Percentiles rank a stretch among this genome's conserved stretches.
phyloP scores from a whole-genome alignment of 2,113 vertebrate species.

The Varanus salvator region DNA sequence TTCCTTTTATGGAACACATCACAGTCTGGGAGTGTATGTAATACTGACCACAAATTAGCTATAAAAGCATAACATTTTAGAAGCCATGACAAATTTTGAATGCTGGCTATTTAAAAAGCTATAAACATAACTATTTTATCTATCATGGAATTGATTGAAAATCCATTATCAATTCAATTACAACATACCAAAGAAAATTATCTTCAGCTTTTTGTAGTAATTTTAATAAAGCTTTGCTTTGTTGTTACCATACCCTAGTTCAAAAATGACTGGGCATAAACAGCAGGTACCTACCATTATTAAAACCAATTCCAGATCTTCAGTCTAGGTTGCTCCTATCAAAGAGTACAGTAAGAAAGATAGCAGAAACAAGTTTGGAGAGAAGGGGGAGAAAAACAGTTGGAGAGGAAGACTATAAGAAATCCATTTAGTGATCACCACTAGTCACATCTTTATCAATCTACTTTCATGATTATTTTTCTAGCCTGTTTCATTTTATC shows the following conservation, averaged over 20 bases:
- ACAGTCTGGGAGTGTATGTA: too few relatives aligned
- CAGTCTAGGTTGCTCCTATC: neutral
- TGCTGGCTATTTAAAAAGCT: too few relatives aligned
- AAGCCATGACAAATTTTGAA: neutral
- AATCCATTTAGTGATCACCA: neutral
- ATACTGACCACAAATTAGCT: too few relatives aligned
- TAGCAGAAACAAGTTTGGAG: neutral
- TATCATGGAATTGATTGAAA: neutral
- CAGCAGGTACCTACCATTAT: conserved; percentile 63
- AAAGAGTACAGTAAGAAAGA: neutral
- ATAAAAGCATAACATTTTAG: neutral
- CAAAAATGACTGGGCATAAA: neutral
- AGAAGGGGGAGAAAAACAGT: neutral
- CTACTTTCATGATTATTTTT: too few relatives aligned
- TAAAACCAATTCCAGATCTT: conserved; percentile 50
- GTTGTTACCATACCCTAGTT: neutral
- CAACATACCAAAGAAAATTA: neutral
- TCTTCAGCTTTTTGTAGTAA: neutral
- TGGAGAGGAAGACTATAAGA: neutral
- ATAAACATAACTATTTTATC: neutral
- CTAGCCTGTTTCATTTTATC: too few relatives aligned
- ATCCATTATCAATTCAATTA: neutral
- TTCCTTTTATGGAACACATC: too few relatives aligned
- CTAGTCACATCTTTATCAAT: too few relatives aligned
- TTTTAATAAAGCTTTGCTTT: neutral